Conservation (phyloP, 2,113 vertebrate species). For the Asarcornis scutulata region DNA sequence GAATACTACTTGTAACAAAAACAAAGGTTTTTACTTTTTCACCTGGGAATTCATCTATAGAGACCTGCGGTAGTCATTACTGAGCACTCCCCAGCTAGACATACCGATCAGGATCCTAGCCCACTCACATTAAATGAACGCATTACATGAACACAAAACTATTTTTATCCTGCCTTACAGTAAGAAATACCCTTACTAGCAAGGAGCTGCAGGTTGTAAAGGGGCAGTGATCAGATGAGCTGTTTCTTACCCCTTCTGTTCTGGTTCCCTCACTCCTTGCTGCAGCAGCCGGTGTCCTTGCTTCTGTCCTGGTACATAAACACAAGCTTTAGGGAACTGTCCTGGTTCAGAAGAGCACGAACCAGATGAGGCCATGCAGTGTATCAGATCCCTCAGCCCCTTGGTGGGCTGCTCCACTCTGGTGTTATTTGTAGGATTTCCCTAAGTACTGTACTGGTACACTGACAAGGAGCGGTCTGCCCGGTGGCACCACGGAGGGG, state of each 20-base stretch:
- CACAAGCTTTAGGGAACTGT: too few relatives aligned
- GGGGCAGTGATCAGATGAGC: neutral
- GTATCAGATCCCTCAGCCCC: neutral
- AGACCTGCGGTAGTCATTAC: neutral
- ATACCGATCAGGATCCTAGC: neutral
- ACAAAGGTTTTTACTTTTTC: too few relatives aligned
- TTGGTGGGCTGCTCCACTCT: fast-evolving
- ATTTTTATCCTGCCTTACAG: too few relatives aligned
- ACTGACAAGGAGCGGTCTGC: neutral
- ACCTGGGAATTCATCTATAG: neutral
- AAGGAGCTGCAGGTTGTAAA: neutral
- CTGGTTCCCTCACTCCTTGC: neutral
- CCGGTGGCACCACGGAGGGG: fast-evolving
- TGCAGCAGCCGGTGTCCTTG: neutral
- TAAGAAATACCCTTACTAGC: neutral
- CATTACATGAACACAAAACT: neutral
- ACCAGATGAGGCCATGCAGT: neutral
- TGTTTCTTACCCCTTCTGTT: neutral
- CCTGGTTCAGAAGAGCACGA: neutral
- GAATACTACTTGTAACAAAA: neutral
- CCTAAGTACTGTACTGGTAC: neutral
- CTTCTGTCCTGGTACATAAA: neutral
- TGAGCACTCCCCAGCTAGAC: neutral
- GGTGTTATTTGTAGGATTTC: neutral
- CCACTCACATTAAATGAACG: neutral